Conservation (phyloP, 2,888 invertebrate genomes). For the Acrocyrtus sp. region DNA sequence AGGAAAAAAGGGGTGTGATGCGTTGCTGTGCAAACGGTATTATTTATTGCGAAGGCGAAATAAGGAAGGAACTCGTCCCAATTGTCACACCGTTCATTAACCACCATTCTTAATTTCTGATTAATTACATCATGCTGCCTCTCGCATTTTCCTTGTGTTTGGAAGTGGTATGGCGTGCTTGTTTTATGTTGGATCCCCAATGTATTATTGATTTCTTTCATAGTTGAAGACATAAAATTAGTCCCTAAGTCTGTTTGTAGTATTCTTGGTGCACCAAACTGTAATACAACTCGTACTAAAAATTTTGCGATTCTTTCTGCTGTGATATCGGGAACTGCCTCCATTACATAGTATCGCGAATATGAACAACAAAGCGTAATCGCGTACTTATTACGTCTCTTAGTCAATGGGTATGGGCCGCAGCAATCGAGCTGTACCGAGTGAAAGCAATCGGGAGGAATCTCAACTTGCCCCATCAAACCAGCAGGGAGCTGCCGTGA, state of each 20-base stretch:
- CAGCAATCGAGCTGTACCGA: background rate
- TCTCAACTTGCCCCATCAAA: background rate
- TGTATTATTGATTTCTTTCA: background rate
- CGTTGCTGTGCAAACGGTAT: background rate
- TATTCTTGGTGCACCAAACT: background rate
- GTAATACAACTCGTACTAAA: background rate
- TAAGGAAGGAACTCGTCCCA: conserved; percentile 6
- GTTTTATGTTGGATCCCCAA: background rate
- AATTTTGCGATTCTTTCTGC: conserved; percentile 3
- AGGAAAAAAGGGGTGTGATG: background rate
- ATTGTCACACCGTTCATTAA: conserved; percentile 1
- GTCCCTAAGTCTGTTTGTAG: background rate
- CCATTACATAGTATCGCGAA: conserved; percentile 2
- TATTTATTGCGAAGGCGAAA: background rate
- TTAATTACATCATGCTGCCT: background rate
- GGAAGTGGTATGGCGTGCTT: background rate
- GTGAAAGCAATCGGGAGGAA: background rate
- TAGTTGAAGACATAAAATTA: conserved; percentile 1
- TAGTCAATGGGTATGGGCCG: background rate
- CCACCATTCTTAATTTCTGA: background rate
- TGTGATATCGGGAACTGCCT: background rate
- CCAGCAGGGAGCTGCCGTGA: conserved; percentile 6
- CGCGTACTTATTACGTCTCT: background rate
- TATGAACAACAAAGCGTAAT: conserved; percentile 1
- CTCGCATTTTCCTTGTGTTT: conserved; percentile 7